phyloP scores from a whole-genome alignment of 2,888 invertebrate genomes.

The Thecophora atra region DNA sequence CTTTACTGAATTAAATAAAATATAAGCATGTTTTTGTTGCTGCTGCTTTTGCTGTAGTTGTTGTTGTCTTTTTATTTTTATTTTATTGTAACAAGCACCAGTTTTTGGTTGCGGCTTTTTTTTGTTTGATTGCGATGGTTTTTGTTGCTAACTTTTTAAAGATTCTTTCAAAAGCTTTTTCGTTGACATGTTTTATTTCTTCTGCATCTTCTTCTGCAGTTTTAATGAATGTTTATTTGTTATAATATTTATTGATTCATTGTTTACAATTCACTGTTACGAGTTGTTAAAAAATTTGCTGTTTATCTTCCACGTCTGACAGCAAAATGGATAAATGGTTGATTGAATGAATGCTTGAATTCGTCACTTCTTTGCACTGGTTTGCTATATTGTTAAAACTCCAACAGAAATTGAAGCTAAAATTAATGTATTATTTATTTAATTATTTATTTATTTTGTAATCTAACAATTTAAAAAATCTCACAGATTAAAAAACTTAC shows the following conservation, averaged over 20 bases:
- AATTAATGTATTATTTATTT: too few species aligned
- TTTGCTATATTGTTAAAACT: too few species aligned
- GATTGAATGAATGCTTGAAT: neutral
- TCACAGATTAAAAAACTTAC: too few species aligned
- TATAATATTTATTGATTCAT: slow-evolving; percentile 22
- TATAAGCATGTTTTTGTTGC: neutral
- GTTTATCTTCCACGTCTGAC: slow-evolving; percentile 20
- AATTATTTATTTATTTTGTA: too few species aligned
- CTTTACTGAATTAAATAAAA: neutral
- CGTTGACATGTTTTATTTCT: neutral
- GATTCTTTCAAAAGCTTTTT: neutral
- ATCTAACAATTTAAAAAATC: too few species aligned
- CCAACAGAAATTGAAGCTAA: too few species aligned
- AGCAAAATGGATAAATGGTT: neutral
- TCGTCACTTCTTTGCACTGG: too few species aligned
- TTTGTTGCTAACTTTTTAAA: neutral
- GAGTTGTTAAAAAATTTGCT: slow-evolving; percentile 14
- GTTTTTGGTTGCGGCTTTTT: neutral
- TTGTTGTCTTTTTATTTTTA: neutral
- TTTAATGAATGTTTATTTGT: neutral
- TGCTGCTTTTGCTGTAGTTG: too few species aligned
- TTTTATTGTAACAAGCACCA: neutral
- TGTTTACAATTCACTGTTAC: neutral
- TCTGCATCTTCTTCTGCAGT: neutral
- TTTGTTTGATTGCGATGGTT: neutral